Base-by-base conservation (phyloP, 2,888 invertebrate genomes). In the Dastarcus helophoroides region DNA sequence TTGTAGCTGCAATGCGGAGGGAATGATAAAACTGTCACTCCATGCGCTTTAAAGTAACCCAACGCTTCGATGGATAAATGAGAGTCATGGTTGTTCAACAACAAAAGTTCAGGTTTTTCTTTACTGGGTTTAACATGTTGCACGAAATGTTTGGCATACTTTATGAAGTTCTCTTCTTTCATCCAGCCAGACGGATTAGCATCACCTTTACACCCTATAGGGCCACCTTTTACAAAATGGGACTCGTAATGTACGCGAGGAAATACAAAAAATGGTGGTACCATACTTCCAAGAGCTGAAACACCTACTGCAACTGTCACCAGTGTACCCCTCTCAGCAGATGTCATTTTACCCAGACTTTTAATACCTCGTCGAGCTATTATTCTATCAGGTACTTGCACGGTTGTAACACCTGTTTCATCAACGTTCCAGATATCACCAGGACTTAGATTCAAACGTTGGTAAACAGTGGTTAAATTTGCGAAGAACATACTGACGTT, bases 381-480 rank as follows among this genome's bases (percentile, higher is more conserved):
- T 9, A 58, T 35, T 43, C 28, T 40, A 26, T 38, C 30, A 3
- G 58, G 58, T 32, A 48, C 54, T 32, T 58, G 56, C 2, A 61
- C 59, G 2, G 58, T 58, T 5, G 58, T 56, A 1, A 57, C 38
- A 1, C 54, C 58, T 2, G 54, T 53, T 39, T 60, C 54, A 30
- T 58, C 57, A 10, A 53, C 37, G 41, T 62, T 59, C 32, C 44
- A 61, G 26, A 61, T 57, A 38, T 56, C 45, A 22, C 43, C 37
- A 21, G 45, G 34, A 38, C 35, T 33, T 45, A 43, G 46, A 16
- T 42, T 41, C 32, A 40, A 35, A 29, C 42, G 40, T 8, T 40
- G 44, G 40, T 38, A 29, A 31, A 46, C 46, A 33, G 17, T 33
- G 37, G 23, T 8, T 29, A 53, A 35, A 33, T 44, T 42, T 11